A percentile compares a stretch with the other conserved stretches of the same genome.
Evolutionary conservation across 2,888 invertebrate genomes (phyloP).

Genomic region (Eristalinus aeneus): DNA sequence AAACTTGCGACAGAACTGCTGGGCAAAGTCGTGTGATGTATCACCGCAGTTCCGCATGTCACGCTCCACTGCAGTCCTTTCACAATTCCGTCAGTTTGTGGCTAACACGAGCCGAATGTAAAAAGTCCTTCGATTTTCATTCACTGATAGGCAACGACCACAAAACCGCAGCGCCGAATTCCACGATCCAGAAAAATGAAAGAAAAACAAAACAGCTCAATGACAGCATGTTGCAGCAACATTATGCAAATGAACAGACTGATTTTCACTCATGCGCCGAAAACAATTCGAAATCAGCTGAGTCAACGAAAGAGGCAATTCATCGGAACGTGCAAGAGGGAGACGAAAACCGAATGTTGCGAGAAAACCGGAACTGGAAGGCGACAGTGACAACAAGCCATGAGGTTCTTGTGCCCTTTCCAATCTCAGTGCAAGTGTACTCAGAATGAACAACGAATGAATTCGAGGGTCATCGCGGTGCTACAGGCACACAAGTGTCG

Average conservation of each 20-base stretch:
- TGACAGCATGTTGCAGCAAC: slow-evolving; percentile 11
- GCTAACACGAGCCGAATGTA: background rate
- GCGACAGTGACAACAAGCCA: background rate
- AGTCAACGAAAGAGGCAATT: background rate
- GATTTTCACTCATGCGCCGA: slow-evolving; percentile 1
- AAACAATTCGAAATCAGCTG: slow-evolving; percentile 9
- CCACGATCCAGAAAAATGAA: background rate
- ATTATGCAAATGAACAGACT: background rate
- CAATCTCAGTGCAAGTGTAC: slow-evolving; percentile 63
- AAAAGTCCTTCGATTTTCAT: slow-evolving; percentile 27
- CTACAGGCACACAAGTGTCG: background rate
- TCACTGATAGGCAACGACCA: background rate
- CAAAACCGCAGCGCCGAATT: background rate
- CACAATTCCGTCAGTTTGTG: background rate
- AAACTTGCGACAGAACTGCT: background rate
- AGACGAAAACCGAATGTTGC: slow-evolving; percentile 34
- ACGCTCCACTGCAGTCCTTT: background rate
- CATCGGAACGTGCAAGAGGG: background rate
- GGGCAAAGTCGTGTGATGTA: background rate
- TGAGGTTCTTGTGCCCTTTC: slow-evolving; percentile 14
- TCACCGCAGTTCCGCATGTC: background rate
- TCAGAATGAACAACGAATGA: slow-evolving; percentile 31
- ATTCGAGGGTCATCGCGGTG: background rate
- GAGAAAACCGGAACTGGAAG: slow-evolving; percentile 32
- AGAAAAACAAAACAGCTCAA: background rate